Evolutionary conservation across 2,113 vertebrate genomes (phyloP).

Genomic region (Thamnophis sirtalis): DNA sequence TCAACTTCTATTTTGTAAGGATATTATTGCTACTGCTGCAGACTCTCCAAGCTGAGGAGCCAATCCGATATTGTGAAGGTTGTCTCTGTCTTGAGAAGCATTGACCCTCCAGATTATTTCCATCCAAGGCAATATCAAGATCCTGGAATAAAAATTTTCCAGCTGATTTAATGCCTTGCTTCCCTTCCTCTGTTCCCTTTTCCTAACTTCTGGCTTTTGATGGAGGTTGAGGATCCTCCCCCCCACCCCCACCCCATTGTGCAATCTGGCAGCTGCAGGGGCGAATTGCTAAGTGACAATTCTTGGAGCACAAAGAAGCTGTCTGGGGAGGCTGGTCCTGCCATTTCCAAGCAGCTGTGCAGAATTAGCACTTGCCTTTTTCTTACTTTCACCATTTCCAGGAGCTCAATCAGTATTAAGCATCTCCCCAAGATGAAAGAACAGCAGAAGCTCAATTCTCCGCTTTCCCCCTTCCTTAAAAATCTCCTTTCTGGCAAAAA

Average conservation of each 20-base stretch:
- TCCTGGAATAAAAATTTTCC: conserved; percentile 55
- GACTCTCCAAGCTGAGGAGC: background rate
- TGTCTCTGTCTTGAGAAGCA: background rate
- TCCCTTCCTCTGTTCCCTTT: conserved; percentile 66
- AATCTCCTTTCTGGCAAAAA: background rate
- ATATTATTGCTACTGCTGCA: background rate
- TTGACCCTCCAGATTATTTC: background rate
- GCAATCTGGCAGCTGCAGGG: conserved; percentile 79
- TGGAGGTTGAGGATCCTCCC: background rate
- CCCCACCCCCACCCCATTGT: background rate
- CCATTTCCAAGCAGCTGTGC: conserved; percentile 75
- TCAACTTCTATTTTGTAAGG: background rate
- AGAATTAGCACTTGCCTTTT: conserved; percentile 71
- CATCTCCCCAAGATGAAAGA: conserved; percentile 52
- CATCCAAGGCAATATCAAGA: conserved; percentile 42
- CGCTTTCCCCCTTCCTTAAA: conserved; percentile 34
- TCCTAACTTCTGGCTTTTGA: conserved; percentile 67
- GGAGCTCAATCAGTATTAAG: conserved; percentile 64
- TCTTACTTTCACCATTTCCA: conserved; percentile 64
- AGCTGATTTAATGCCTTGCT: conserved; percentile 68
- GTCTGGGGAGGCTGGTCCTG: conserved; percentile 85
- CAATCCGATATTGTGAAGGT: background rate
- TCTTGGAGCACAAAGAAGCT: conserved; percentile 89
- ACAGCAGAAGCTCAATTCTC: conserved; percentile 46
- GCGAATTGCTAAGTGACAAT: conserved; percentile 91